Base-by-base conservation (phyloP, 2,888 invertebrate genomes). In the Toxonevra muliebris region DNA sequence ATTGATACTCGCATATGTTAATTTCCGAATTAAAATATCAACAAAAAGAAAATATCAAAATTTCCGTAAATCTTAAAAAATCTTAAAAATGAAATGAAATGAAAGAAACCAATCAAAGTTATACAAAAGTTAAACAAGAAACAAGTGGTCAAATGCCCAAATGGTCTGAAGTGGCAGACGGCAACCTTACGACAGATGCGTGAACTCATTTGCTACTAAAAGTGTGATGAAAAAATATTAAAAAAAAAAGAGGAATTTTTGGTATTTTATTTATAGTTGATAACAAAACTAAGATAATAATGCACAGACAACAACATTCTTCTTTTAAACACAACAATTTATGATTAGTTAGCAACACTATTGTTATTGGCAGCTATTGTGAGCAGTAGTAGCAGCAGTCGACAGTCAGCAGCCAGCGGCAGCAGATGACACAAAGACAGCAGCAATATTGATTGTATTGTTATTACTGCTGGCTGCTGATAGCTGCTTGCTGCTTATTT, bases 11-110 rank as follows among this genome's bases (percentile, higher is more conserved):
- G 30, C 7, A 58, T 48, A 30, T 30, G 30, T 30, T 30, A 30
- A 43, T 58, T 57, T 42, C 9, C 53, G 60, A 54, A 65, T 65
- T 59, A 65, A 65, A 60, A 60, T 65, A 65, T 65, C 59, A 54
- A 53, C 43, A 4, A 45, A 60, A 17, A 17, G 45, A 43, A 15
- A 17, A 17, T 2, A 2, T n/a, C 15, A n/a, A 48, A n/a, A 9
- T 15, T n/a, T 13, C 9, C 20, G 9, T 20, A 61, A 61, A 43
- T 61, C 11, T 30, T 30, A 60, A 60, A 45, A 10, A 50, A 61
- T 15, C 9, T 42, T 19, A 19, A 59, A 42, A 43, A 59, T 17
- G 17, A 48, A 15, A 48, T 5, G 8, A n/a, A 15, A 13, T 48
- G 48, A 48, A 13, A 13, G 48, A 48, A 48, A 48, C 13, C 30